These are phyloP conservation scores for Melanophora roralis DNA, from an alignment of 2,888 invertebrate species.

Conservation along the genomic window DNA sequence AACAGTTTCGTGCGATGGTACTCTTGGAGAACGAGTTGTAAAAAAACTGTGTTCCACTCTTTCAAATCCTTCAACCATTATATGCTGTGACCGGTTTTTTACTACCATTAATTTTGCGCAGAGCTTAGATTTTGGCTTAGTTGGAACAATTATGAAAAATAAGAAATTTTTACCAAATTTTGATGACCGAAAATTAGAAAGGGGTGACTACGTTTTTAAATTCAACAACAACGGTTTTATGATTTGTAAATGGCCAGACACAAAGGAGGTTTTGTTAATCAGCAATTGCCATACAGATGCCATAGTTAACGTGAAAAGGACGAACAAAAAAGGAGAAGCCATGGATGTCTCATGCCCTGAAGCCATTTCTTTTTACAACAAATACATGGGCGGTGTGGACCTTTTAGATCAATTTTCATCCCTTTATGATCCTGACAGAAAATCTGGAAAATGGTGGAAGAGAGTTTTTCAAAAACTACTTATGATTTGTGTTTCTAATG, in stretches of 20 bases:
- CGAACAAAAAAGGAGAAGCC: not conserved
- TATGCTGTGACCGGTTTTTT: not conserved
- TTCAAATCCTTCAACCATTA: no score
- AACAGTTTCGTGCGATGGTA: no score
- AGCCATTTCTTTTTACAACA: no score
- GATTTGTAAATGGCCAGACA: not conserved
- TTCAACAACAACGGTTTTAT: not conserved
- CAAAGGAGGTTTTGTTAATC: not conserved
- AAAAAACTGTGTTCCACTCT: no score
- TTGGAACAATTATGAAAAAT: not conserved
- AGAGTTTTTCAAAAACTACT: no score
- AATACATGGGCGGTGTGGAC: no score
- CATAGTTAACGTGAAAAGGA: not conserved
- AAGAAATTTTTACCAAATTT: no score
- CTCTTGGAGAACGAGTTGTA: no score
- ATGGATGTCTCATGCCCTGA: not conserved
- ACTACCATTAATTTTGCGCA: no score
- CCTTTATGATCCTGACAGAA: not conserved
- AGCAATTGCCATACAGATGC: not conserved
- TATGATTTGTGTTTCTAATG: no score
- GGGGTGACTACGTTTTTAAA: not conserved
- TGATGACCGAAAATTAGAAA: not conserved
- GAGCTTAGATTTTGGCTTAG: not conserved
- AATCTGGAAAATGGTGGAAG: no score
- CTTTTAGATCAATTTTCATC: conserved; percentile 10